phyloP scores from a whole-genome alignment of 2,797 vertebrate genomes.

The Xenentodon cancila region DNA sequence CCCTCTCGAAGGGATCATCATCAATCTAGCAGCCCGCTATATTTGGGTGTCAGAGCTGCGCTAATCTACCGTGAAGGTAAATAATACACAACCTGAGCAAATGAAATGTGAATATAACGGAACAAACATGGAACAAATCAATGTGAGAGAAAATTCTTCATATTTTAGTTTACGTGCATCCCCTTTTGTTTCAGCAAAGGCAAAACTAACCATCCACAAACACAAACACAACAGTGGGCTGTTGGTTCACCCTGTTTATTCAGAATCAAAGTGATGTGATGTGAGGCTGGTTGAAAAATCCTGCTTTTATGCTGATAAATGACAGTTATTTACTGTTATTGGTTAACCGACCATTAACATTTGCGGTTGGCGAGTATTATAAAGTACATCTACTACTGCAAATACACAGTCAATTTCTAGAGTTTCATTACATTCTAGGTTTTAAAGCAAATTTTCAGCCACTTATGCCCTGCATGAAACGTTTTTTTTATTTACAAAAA shows the following conservation, averaged over 20 bases:
- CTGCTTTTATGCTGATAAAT: too few relatives aligned
- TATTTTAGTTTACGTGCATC: neutral
- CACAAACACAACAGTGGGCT: too few relatives aligned
- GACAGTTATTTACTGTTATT: too few relatives aligned
- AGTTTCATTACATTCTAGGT: neutral
- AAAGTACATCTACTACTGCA: neutral
- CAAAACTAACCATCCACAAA: too few relatives aligned
- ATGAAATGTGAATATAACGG: neutral
- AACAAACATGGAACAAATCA: too few relatives aligned
- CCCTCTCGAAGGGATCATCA: neutral
- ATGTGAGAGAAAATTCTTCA: neutral
- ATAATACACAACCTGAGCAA: neutral
- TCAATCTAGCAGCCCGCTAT: neutral
- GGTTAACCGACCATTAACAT: too few relatives aligned
- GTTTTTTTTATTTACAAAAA: too few relatives aligned
- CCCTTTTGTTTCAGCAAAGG: neutral
- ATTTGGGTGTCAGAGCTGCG: neutral
- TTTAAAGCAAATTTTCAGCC: neutral
- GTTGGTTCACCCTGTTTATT: too few relatives aligned
- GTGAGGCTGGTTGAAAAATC: too few relatives aligned
- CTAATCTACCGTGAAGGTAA: neutral
- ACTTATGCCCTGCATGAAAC: neutral
- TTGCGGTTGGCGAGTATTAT: too few relatives aligned
- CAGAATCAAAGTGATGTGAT: too few relatives aligned
- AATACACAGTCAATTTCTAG: neutral